Percentiles rank a stretch among this genome's conserved stretches.
phyloP scores from a whole-genome alignment of 2,797 vertebrate species.

The Poecile montanus region DNA sequence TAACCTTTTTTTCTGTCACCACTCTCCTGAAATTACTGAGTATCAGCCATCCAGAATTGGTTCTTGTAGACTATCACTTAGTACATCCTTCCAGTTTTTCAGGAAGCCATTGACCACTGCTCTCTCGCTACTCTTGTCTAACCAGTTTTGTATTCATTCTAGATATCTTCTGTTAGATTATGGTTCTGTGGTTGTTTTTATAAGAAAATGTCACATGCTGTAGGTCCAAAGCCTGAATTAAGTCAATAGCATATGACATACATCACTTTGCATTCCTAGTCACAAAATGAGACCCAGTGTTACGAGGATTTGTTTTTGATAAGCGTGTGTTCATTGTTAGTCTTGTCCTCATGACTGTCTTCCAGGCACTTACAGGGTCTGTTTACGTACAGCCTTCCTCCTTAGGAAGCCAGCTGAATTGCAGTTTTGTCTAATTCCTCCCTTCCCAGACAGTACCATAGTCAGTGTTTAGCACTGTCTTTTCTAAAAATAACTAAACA shows the following conservation, averaged over 20 bases:
- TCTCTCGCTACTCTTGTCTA: not conserved
- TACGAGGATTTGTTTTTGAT: not conserved
- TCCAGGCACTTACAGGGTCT: not conserved
- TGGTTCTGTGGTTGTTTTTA: not conserved
- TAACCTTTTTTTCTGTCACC: not conserved
- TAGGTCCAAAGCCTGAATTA: not conserved
- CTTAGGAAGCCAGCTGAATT: not conserved
- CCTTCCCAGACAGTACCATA: not conserved
- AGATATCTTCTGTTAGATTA: not conserved
- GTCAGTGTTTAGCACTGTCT: not conserved
- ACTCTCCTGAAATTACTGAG: not conserved
- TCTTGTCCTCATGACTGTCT: not conserved
- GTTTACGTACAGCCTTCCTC: not conserved
- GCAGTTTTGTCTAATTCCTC: slow-evolving; percentile 6
- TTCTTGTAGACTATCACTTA: not conserved
- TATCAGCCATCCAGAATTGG: not conserved
- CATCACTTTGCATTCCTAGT: not conserved
- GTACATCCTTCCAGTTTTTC: not conserved
- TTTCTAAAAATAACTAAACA: not conserved
- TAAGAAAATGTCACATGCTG: not conserved
- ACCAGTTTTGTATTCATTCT: not conserved
- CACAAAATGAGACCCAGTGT: not conserved
- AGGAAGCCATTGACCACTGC: not conserved
- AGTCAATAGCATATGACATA: not conserved
- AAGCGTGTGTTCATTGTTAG: not conserved